These are phyloP conservation scores for Morphnarchus princeps DNA, from an alignment of 2,113 vertebrate genomes.

Conservation along the genomic window DNA sequence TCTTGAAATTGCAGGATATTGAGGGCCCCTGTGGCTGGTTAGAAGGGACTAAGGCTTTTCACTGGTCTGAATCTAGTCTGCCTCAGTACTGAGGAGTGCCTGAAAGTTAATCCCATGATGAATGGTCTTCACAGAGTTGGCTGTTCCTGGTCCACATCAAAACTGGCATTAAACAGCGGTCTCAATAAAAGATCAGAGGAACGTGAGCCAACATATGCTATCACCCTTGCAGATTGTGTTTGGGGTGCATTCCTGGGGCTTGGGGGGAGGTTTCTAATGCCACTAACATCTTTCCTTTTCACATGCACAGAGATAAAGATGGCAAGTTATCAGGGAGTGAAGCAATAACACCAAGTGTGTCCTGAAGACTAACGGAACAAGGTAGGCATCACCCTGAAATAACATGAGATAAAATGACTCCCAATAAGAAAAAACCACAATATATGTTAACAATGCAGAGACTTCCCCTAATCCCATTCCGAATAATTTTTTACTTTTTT, in stretches of 20 bases:
- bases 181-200: constrained; percentile 61
- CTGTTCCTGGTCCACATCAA: constrained; percentile 49
- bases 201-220: background rate
- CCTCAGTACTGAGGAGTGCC: background rate
- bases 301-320: constrained; percentile 52
- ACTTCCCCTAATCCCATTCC: background rate
- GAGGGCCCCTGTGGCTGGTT: background rate
- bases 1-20: background rate
- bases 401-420: constrained; percentile 35
- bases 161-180: constrained; percentile 46
- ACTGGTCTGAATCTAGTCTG: background rate
- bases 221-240: constrained; percentile 21
- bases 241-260: constrained; percentile 43
- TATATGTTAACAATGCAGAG: background rate
- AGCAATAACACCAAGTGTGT: constrained; percentile 47
- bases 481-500: background rate
- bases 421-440: background rate
- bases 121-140: constrained; percentile 32
- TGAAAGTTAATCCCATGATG: constrained; percentile 44
- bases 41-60: background rate
- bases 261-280: constrained; percentile 3
- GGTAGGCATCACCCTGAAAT: background rate
- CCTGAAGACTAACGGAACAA: constrained; percentile 34
- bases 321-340: constrained; percentile 42
- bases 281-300: constrained; percentile 40